Base-by-base conservation (phyloP, 2,797 vertebrate genomes). In the Synanceia verrucosa region DNA sequence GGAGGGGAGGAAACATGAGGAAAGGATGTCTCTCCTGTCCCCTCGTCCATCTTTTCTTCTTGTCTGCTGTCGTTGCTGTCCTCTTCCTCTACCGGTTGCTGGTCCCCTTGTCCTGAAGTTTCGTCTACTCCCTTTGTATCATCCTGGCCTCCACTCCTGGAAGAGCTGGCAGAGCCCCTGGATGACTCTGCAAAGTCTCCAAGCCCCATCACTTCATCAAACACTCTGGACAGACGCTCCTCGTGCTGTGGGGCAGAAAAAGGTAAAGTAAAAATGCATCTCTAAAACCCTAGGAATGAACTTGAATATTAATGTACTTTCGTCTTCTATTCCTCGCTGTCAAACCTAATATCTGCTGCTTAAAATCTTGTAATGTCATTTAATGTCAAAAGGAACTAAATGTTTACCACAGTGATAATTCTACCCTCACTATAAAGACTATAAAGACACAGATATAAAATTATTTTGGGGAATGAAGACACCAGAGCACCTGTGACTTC, bases 141-240 rank as follows among this genome's bases (percentile, higher is more conserved):
- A 0, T 87, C 73, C 21, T 61, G 83, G 33, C 76, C 83, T 3
- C 76, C 85, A 2, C 90, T 91, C 66, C 69, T 91, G 14, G 89
- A 90, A 2, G 91, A 92, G 29, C 76, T 59, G 16, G 76, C 84
- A 18, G 91, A 93, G 28, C 89, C 88, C n/a, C 78, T 78, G 44
- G 92, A 92, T 24, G 88, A 89, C 52, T 93, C 92, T 0, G 91
- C 92, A 5, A 90, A 93, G 18, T 89, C 70, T 68, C 91, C 90
- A 28, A 93, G 78, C 2, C 91, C 91, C 90, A 91, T 92, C 60
- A 93, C 92, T 76, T 92, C 88, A 6, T 93, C 91, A 68, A 93
- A 93, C 6, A 91, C 84, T 75, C 86, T 86, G 50, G 90, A 91
- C 60, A 91, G 77, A 29, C 55, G 90, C 78, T 90, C 51, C 26